phyloP scores from a whole-genome alignment of 2,888 invertebrate species.

The Habrosyne pyritoides region DNA sequence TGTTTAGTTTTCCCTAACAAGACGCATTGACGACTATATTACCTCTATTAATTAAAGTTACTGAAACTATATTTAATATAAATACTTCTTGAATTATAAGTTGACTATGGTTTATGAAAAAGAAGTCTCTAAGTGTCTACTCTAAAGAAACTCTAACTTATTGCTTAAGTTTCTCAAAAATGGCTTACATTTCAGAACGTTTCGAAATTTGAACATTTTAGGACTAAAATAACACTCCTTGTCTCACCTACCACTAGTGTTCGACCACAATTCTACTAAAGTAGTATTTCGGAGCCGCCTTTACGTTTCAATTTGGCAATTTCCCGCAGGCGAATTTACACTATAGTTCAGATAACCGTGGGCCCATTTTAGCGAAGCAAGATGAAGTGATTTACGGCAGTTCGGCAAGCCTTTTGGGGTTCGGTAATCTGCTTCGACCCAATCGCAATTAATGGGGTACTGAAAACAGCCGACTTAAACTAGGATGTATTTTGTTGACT shows the following conservation, averaged over 20 bases:
- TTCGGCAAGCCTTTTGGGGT: constrained; percentile 63
- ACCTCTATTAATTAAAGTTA: too few relatives aligned
- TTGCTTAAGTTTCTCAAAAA: too few relatives aligned
- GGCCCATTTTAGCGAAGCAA: constrained; percentile 41
- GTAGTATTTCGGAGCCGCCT: constrained; percentile 27
- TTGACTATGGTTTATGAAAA: too few relatives aligned
- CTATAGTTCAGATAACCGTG: constrained; percentile 37
- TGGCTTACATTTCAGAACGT: constrained; percentile 34
- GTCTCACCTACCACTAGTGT: constrained; percentile 51
- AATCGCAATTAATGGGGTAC: constrained; percentile 77
- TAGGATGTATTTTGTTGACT: constrained; percentile 37
- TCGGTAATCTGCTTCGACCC: constrained; percentile 73
- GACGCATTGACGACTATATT: too few relatives aligned
- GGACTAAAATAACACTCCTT: constrained; percentile 60
- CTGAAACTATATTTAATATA: too few relatives aligned
- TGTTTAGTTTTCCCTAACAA: background rate
- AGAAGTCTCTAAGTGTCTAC: too few relatives aligned
- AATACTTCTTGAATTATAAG: too few relatives aligned
- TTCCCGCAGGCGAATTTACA: constrained; percentile 33
- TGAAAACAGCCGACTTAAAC: constrained; percentile 43
- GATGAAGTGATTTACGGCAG: constrained; percentile 59
- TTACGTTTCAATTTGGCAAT: constrained; percentile 61
- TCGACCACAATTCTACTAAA: constrained; percentile 52
- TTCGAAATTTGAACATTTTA: constrained; percentile 61
- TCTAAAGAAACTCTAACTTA: too few relatives aligned